Percentiles rank a stretch among this genome's conserved stretches.
Conservation (phyloP, 1,140 invertebrate genomes). For the Euwallacea similis region DNA sequence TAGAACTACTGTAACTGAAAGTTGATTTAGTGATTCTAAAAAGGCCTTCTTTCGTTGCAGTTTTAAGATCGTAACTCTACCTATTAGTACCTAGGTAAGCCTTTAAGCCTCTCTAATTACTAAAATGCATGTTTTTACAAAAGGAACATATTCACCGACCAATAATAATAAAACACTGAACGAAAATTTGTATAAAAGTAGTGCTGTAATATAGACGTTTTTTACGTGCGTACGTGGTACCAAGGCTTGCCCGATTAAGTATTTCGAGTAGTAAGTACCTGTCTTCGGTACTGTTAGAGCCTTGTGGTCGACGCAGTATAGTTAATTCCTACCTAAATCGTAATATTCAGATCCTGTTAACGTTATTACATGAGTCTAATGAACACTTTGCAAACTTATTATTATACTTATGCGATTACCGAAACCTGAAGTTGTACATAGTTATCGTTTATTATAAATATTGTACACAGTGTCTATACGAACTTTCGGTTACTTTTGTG, state of each 20-base stretch:
- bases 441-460: slow-evolving; percentile 33
- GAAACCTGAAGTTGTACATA: slow-evolving; percentile 48
- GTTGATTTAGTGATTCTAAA: too few relatives aligned
- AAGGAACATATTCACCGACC: slow-evolving; percentile 45
- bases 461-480: slow-evolving; percentile 14
- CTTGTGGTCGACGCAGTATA: slow-evolving; percentile 1
- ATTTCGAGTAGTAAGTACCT: slow-evolving; percentile 1
- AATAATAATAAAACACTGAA: slow-evolving; percentile 45
- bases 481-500: slow-evolving; percentile 24
- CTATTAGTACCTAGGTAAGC: background rate
- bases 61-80: too few relatives aligned
- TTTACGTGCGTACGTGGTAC: slow-evolving; percentile 2
- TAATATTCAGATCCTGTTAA: slow-evolving; percentile 44
- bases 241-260: background rate
- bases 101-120: slow-evolving; percentile 4
- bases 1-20: too few relatives aligned
- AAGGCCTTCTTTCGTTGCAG: too few relatives aligned
- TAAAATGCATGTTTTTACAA: slow-evolving; percentile 33
- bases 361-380: slow-evolving; percentile 46
- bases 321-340: slow-evolving; percentile 33
- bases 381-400: slow-evolving; percentile 46
- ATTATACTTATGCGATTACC: slow-evolving; percentile 46
- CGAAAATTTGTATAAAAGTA: slow-evolving; percentile 30
- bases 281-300: background rate
- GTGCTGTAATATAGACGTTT: slow-evolving; percentile 35